phyloP scores from a whole-genome alignment of 64 coral and sea anemone species.

The Montipora efflorescens region DNA sequence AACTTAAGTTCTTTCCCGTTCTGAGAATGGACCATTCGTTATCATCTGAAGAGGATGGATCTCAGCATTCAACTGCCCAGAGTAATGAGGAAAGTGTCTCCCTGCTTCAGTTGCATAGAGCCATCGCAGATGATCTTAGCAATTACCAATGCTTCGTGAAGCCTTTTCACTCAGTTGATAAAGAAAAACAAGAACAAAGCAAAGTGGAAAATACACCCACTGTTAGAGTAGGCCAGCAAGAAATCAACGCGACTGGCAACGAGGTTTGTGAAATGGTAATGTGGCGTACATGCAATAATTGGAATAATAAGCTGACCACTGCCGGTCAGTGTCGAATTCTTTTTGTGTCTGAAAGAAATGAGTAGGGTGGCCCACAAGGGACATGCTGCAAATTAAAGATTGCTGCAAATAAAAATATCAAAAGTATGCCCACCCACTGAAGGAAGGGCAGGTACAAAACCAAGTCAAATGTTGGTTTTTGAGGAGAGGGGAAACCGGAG shows the following conservation, averaged over 20 bases:
- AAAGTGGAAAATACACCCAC: not conserved
- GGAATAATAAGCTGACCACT: no score
- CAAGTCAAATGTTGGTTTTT: no score
- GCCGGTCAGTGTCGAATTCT: no score
- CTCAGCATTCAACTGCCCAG: not conserved
- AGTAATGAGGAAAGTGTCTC: not conserved
- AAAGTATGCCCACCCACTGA: no score
- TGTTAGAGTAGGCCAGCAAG: not conserved
- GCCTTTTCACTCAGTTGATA: conserved; percentile 8
- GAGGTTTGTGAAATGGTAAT: not conserved
- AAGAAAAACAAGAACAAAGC: not conserved
- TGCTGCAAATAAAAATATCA: no score
- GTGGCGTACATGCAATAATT: no score
- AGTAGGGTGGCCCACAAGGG: no score
- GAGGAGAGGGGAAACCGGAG: no score
- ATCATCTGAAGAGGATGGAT: not conserved
- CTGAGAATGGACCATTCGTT: not conserved
- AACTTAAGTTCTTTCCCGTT: not conserved
- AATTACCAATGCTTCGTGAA: conserved; percentile 34
- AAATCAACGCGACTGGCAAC: not conserved
- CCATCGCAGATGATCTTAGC: conserved; percentile 34
- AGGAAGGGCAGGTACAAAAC: no score
- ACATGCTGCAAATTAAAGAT: no score
- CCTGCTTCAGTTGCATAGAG: not conserved
- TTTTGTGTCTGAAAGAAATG: no score